Percentiles rank a stretch among this genome's conserved stretches.
These are phyloP conservation scores for Felis chaus DNA, from an alignment of 2,113 vertebrate genomes.

Conservation along the genomic window DNA sequence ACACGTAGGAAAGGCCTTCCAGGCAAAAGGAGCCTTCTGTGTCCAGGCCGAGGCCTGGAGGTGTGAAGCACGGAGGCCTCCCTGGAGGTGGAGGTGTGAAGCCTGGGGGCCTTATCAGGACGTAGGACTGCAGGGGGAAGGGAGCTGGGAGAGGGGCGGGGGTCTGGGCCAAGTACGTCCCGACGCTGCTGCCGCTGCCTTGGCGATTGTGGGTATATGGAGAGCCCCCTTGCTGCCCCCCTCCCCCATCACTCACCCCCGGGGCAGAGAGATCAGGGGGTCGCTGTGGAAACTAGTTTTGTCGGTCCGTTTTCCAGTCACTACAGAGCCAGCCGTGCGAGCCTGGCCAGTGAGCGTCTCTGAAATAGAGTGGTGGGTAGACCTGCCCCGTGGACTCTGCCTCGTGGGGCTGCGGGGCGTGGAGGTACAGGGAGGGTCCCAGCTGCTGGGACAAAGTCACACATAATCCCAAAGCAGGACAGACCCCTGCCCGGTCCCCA, in stretches of 20 bases:
- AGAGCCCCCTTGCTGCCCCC: no score
- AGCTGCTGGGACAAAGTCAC: neutral
- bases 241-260: accelerated
- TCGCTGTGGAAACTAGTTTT: no score
- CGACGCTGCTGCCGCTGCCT: no score
- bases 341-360: neutral
- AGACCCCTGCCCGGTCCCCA: accelerated
- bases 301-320: accelerated
- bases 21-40: neutral
- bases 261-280: neutral
- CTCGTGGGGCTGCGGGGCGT: accelerated
- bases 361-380: neutral
- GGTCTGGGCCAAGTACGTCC: neutral
- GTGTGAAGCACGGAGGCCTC: neutral
- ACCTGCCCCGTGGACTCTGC: neutral
- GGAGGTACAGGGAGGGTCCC: neutral
- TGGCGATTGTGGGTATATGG: accelerated
- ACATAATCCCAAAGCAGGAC: accelerated
- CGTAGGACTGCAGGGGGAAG: accelerated
- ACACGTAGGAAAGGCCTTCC: neutral
- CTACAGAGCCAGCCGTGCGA: accelerated
- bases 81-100: neutral
- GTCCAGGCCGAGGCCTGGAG: neutral
- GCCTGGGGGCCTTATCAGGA: neutral
- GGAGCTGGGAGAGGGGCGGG: accelerated